Conservation (phyloP, 1,140 invertebrate species). For the Drosophila tristis region DNA sequence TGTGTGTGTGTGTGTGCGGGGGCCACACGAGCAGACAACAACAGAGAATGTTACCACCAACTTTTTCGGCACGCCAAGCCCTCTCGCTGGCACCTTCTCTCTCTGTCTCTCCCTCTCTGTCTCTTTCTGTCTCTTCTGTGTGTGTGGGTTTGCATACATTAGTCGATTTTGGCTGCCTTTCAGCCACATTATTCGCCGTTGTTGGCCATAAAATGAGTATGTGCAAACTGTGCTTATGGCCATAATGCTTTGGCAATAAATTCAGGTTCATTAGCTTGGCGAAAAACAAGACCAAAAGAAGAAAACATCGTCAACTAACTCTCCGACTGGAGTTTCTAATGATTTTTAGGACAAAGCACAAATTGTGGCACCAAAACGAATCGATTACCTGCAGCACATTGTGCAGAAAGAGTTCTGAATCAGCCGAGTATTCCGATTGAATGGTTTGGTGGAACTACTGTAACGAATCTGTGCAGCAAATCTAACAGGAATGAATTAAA, state of each 20-base stretch:
- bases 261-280: conserved; percentile 60
- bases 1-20: conserved; percentile 1
- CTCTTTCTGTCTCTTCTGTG: neutral
- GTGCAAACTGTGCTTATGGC: conserved; percentile 58
- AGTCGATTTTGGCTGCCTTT: conserved; percentile 49
- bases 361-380: too few relatives aligned
- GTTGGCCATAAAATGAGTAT: conserved; percentile 63
- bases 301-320: conserved; percentile 21
- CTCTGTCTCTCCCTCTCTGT: neutral
- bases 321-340: neutral
- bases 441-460: too few relatives aligned
- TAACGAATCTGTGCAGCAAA: too few relatives aligned
- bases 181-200: conserved; percentile 43
- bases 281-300: conserved; percentile 12
- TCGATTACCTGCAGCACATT: too few relatives aligned
- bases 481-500: too few relatives aligned
- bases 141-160: conserved; percentile 59
- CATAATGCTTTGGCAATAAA: conserved; percentile 65
- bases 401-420: too few relatives aligned
- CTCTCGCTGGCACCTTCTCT: neutral
- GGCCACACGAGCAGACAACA: too few relatives aligned
- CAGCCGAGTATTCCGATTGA: too few relatives aligned
- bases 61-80: conserved; percentile 50
- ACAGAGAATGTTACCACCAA: conserved; percentile 30
- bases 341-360: too few relatives aligned